Evolutionary conservation across 2,888 invertebrate species (phyloP).

Genomic region (Omphaloscelis lunosa): DNA sequence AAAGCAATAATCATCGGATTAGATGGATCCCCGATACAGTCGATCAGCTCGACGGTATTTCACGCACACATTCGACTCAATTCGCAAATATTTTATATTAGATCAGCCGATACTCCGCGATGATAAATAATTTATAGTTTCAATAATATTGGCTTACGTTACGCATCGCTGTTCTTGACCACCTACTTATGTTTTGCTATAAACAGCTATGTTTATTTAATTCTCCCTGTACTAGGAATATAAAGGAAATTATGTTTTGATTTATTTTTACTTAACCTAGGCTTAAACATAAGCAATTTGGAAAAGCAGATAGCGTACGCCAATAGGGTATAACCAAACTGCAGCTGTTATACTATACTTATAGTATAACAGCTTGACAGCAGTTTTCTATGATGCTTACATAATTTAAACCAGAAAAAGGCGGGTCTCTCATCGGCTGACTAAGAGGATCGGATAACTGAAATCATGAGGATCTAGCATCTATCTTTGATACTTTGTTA

Average conservation of each 20-base stretch:
- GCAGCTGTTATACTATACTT: neutral
- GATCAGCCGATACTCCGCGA: slow-evolving; percentile 15
- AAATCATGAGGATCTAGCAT: neutral
- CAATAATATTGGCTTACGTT: slow-evolving; percentile 39
- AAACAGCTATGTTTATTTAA: slow-evolving; percentile 14
- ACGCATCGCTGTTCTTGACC: slow-evolving; percentile 45
- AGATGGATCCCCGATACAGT: slow-evolving; percentile 52
- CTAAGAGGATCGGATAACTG: too few species aligned
- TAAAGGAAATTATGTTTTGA: neutral
- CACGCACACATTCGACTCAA: slow-evolving; percentile 29
- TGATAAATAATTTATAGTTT: slow-evolving; percentile 36
- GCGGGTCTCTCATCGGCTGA: neutral
- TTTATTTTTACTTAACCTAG: slow-evolving; percentile 16
- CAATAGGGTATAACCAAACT: too few species aligned
- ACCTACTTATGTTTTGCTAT: slow-evolving; percentile 30
- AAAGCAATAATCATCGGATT: slow-evolving; percentile 59
- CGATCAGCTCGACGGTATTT: slow-evolving; percentile 50
- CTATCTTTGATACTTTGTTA: too few species aligned
- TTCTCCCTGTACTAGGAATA: neutral
- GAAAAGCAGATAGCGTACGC: too few species aligned
- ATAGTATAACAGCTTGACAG: neutral
- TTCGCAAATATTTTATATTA: slow-evolving; percentile 36
- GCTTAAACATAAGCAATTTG: neutral
- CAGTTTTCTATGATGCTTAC: neutral
- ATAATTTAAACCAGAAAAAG: neutral